Conservation (phyloP, 2,797 vertebrate genomes). For the Oreochromis mossambicus region DNA sequence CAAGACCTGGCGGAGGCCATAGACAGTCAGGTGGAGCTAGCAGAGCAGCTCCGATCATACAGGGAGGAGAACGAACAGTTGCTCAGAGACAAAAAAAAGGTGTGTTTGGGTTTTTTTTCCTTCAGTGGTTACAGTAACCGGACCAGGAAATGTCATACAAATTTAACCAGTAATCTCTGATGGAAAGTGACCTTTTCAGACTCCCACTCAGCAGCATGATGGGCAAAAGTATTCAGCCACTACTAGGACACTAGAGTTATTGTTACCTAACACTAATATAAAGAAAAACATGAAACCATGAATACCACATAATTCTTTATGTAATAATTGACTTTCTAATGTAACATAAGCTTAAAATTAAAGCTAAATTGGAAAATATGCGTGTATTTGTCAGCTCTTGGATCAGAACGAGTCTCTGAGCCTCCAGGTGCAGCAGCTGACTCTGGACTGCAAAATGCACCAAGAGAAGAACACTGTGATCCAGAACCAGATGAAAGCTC, state of each 20-base stretch:
- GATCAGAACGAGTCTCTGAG: conserved; percentile 80
- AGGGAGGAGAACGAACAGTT: conserved; percentile 74
- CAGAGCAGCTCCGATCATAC: conserved; percentile 76
- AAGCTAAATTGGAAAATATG: not conserved
- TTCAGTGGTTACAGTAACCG: not conserved
- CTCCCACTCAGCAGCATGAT: not conserved
- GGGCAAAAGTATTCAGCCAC: not conserved
- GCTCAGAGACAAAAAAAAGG: conserved; percentile 75
- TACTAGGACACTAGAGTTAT: not conserved
- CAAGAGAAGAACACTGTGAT: conserved; percentile 78
- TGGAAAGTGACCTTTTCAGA: not conserved
- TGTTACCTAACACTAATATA: not conserved
- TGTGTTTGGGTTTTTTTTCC: conserved; percentile 28
- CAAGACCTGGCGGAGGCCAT: conserved; percentile 82
- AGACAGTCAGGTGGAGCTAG: conserved; percentile 78
- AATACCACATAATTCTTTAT: not conserved
- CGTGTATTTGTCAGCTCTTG: conserved; percentile 62
- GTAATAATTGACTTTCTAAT: not conserved
- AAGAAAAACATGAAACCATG: fast-evolving
- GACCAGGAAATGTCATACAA: not conserved
- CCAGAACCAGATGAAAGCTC: conserved; percentile 80
- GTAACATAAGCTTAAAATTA: not conserved
- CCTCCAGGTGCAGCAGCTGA: conserved; percentile 78
- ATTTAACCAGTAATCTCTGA: not conserved
- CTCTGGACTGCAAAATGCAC: conserved; percentile 81